Evolutionary conservation across 1,140 invertebrate species (phyloP).

Genomic region (Eupeodes corollae): DNA sequence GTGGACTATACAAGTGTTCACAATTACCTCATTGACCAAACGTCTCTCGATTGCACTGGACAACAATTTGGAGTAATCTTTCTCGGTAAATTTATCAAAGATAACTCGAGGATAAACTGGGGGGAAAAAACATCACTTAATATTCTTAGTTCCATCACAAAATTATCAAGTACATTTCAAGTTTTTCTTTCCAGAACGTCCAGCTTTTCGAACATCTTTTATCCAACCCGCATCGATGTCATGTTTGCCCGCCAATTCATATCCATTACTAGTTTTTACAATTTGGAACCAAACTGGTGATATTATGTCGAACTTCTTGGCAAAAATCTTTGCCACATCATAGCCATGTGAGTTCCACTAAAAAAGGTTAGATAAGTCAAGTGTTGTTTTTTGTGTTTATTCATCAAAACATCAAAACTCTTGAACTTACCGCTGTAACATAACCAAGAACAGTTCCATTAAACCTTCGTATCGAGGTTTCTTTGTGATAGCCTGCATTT

Average conservation of each 20-base stretch:
- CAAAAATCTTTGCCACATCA: conserved; percentile 83
- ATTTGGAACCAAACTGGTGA: conserved; percentile 93
- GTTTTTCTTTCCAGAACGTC: too few species aligned
- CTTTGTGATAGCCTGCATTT: conserved; percentile 58
- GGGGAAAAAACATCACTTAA: conserved; percentile 25
- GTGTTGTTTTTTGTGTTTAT: conserved; percentile 3
- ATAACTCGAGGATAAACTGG: conserved; percentile 73
- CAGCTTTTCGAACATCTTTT: conserved; percentile 45
- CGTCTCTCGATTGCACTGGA: conserved; percentile 46
- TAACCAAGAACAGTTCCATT: conserved; percentile 68
- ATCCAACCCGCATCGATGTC: conserved; percentile 79
- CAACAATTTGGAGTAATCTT: conserved; percentile 55
- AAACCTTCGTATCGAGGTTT: conserved; percentile 53
- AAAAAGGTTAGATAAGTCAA: conserved; percentile 6
- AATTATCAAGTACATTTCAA: too few species aligned
- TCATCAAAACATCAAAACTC: conserved; percentile 4
- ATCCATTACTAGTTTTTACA: conserved; percentile 45
- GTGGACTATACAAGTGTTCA: conserved; percentile 49
- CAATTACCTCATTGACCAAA: conserved; percentile 47
- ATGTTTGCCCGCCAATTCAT: conserved; percentile 57
- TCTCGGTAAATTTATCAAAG: conserved; percentile 71
- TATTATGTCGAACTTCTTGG: conserved; percentile 77
- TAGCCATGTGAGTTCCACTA: conserved; percentile 95
- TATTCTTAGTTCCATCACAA: neutral
- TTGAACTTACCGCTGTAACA: conserved; percentile 71